Conservation (phyloP, 2,113 vertebrate genomes). For the Poeciliopsis occidentalis region DNA sequence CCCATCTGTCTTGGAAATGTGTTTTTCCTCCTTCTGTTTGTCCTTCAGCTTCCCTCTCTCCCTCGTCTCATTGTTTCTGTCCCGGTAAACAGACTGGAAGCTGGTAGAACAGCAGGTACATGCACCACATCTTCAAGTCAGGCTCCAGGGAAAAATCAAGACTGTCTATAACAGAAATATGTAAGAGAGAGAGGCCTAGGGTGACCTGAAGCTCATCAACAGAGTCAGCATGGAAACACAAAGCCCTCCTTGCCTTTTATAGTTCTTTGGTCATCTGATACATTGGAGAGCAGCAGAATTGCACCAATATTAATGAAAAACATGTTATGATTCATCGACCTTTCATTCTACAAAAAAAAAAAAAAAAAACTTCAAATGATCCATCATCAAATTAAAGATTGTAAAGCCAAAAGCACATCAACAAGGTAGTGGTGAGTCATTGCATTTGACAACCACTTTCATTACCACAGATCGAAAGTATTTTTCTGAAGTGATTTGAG, state of each 20-base stretch:
- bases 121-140: slow-evolving; percentile 49
- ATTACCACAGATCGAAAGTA: too few species aligned
- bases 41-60: slow-evolving; percentile 50
- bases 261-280: slow-evolving; percentile 19
- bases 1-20: slow-evolving; percentile 52
- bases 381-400: not conserved
- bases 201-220: slow-evolving; percentile 66
- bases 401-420: too few species aligned
- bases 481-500: too few species aligned
- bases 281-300: not conserved
- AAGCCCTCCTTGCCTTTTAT: slow-evolving; percentile 52
- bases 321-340: not conserved
- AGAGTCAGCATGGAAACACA: slow-evolving; percentile 69
- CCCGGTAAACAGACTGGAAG: slow-evolving; percentile 36
- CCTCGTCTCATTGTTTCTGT: slow-evolving; percentile 18
- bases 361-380: not conserved
- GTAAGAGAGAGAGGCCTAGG: slow-evolving; percentile 50
- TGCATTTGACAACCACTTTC: too few species aligned
- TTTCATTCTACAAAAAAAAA: not conserved
- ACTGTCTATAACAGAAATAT: not conserved
- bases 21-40: slow-evolving; percentile 33
- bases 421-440: too few species aligned
- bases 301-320: not conserved
- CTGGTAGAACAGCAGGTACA: slow-evolving; percentile 34
- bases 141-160: slow-evolving; percentile 17